phyloP scores from a whole-genome alignment of 2,113 vertebrate species.

The Gallinago undulata region DNA sequence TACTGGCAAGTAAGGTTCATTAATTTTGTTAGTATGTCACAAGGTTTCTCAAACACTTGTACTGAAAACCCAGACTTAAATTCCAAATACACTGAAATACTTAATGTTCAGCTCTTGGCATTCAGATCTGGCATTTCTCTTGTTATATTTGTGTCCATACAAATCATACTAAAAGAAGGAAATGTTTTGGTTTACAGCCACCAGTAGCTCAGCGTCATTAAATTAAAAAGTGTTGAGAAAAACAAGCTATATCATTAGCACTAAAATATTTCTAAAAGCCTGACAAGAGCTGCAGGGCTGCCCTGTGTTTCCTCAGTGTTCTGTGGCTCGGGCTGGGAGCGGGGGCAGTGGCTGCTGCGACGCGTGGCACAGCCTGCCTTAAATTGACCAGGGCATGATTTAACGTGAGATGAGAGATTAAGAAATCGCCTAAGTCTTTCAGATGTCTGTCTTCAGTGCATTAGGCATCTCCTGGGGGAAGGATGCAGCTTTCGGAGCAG shows the following conservation, averaged over 20 bases:
- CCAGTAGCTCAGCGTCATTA: not conserved
- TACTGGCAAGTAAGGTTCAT: conserved; percentile 59
- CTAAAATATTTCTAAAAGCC: not conserved
- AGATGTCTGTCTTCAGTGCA: not conserved
- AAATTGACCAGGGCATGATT: not conserved
- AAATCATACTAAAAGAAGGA: not conserved
- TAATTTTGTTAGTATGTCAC: conserved; percentile 32
- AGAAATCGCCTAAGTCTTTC: not conserved
- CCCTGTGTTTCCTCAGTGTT: not conserved
- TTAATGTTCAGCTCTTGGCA: not conserved
- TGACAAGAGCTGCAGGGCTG: not conserved
- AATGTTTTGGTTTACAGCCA: not conserved
- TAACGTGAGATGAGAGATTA: not conserved
- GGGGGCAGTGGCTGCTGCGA: accelerated
- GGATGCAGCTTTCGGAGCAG: not conserved
- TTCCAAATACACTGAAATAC: not conserved
- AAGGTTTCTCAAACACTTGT: not conserved
- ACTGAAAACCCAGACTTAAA: not conserved
- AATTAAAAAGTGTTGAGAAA: not conserved
- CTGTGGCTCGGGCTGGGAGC: accelerated
- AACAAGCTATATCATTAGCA: not conserved
- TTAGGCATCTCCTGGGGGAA: not conserved
- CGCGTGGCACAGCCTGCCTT: not conserved
- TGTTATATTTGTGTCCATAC: not conserved
- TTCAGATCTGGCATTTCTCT: not conserved